Percentiles rank a stretch among this genome's conserved stretches.
These are phyloP conservation scores for Macrocentrus cingulum DNA, from an alignment of 1,140 invertebrate species.

Conservation along the genomic window DNA sequence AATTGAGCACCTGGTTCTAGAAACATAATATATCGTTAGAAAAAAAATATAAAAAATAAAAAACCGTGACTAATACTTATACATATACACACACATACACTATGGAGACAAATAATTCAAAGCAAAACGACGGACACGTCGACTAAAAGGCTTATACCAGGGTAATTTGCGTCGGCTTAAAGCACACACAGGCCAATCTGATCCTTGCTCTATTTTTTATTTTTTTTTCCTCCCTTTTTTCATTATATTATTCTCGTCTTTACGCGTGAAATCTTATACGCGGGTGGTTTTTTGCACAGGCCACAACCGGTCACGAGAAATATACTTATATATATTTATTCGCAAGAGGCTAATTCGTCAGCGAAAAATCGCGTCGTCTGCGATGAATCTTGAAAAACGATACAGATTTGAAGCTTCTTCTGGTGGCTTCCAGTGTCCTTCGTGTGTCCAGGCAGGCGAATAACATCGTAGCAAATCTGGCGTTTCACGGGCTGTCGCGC, in stretches of 20 bases:
- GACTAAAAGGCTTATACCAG: constrained; percentile 53
- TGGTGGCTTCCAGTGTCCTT: constrained; percentile 22
- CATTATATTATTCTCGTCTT: constrained; percentile 1
- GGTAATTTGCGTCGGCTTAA: constrained; percentile 55
- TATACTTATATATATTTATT: neutral
- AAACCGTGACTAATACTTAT: constrained; percentile 18
- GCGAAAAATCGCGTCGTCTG: constrained; percentile 28
- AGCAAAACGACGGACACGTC: constrained; percentile 45
- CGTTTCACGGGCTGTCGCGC: constrained; percentile 55
- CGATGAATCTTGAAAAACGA: constrained; percentile 51
- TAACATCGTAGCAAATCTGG: constrained; percentile 6
- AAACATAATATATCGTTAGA: constrained; percentile 35
- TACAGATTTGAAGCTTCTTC: constrained; percentile 35
- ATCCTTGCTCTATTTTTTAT: constrained; percentile 33
- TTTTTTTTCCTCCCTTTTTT: neutral
- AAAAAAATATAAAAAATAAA: constrained; percentile 51
- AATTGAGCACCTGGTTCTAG: neutral
- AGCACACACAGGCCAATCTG: constrained; percentile 47
- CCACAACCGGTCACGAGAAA: constrained; percentile 24
- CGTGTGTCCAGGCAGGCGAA: neutral
- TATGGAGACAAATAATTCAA: constrained; percentile 29
- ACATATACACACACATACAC: constrained; percentile 12
- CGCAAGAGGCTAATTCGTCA: neutral
- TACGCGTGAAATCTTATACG: constrained; percentile 51
- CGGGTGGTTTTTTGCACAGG: constrained; percentile 12